phyloP scores from a whole-genome alignment of 2,888 invertebrate species.

The Diaprepes abbreviatus region DNA sequence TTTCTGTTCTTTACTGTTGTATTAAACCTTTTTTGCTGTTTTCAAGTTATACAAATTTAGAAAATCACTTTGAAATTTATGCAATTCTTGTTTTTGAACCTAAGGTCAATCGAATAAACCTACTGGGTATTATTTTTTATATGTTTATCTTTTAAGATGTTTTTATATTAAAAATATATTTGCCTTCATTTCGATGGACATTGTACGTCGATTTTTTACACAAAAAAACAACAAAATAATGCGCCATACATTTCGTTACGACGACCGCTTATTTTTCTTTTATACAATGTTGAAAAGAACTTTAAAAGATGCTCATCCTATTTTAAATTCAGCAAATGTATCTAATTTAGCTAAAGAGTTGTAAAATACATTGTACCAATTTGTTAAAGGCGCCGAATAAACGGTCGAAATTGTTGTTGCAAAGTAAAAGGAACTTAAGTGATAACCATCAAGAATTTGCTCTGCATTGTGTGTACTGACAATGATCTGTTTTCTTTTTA shows the following conservation, averaged over 20 bases:
- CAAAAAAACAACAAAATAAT: neutral
- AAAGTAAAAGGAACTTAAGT: conserved; percentile 14
- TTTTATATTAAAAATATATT: no score
- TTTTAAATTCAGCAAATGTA: conserved; percentile 30
- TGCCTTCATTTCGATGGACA: neutral
- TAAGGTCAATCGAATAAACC: no score
- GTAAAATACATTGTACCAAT: conserved; percentile 35
- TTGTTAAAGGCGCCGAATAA: conserved; percentile 22
- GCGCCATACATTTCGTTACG: neutral
- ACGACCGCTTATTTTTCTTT: neutral
- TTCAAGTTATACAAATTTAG: no score
- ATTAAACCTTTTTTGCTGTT: no score
- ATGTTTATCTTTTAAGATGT: no score
- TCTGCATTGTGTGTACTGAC: conserved; percentile 6
- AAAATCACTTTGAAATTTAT: no score
- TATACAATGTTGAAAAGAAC: neutral
- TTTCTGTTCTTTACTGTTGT: no score
- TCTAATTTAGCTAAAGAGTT: conserved; percentile 34
- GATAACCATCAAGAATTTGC: conserved; percentile 8
- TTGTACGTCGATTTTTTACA: neutral
- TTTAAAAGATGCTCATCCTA: conserved; percentile 11
- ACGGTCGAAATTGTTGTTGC: conserved; percentile 2
- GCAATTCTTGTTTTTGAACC: no score
- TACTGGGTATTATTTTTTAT: no score
- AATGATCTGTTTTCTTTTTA: conserved; percentile 36